Percentiles rank a stretch among this genome's conserved stretches.
Conservation (phyloP, 2,888 invertebrate species). For the Caenorhabditis wallacei region DNA sequence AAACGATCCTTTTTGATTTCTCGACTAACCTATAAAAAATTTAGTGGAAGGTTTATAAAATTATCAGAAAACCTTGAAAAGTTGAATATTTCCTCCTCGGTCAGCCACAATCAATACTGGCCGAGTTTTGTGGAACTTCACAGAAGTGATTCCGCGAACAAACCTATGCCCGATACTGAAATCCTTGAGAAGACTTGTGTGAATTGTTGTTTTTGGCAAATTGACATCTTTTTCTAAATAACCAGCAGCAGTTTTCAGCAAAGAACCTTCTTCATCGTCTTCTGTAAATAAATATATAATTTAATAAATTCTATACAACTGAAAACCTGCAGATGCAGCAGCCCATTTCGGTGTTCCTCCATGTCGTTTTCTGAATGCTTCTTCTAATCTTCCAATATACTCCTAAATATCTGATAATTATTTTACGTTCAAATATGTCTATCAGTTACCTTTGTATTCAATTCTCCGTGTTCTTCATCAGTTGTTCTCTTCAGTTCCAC, state of each 20-base stretch:
- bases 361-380: slow-evolving; percentile 67
- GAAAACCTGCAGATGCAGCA: slow-evolving; percentile 26
- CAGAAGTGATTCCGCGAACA: slow-evolving; percentile 46
- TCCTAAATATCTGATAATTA: slow-evolving; percentile 45
- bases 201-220: slow-evolving; percentile 63
- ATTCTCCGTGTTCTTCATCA: slow-evolving; percentile 54
- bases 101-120: slow-evolving; percentile 65
- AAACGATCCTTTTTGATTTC: slow-evolving; percentile 69
- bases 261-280: slow-evolving; percentile 63
- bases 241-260: slow-evolving; percentile 54
- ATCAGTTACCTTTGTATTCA: slow-evolving; percentile 44
- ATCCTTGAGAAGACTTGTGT: slow-evolving; percentile 51
- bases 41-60: not conserved
- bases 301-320: not conserved
- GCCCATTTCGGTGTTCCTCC: slow-evolving; percentile 71
- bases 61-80: slow-evolving; percentile 55
- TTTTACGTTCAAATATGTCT: slow-evolving; percentile 1
- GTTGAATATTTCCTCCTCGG: slow-evolving; percentile 61
- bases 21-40: slow-evolving; percentile 30
- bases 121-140: slow-evolving; percentile 69
- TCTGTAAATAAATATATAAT: slow-evolving; percentile 4
- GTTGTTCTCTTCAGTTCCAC: slow-evolving; percentile 62
- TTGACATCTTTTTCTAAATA: slow-evolving; percentile 55
- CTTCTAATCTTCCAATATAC: slow-evolving; percentile 63
- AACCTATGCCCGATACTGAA: slow-evolving; percentile 60